Evolutionary conservation across 2,888 invertebrate genomes (phyloP).

Genomic region (Cosmorhoe ocellata): DNA sequence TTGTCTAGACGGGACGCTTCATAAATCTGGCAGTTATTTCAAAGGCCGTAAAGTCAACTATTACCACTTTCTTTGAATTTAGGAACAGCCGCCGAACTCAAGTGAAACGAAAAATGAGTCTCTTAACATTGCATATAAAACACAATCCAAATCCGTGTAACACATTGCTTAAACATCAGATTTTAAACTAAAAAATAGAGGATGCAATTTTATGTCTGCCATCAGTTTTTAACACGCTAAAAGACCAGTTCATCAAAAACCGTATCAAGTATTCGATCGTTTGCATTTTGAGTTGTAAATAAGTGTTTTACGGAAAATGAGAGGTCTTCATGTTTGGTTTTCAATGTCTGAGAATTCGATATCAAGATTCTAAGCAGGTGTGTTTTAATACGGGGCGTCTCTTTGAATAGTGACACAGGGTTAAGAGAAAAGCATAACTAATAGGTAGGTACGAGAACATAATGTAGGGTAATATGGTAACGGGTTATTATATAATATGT

Average conservation of each 20-base stretch:
- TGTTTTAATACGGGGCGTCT: slow-evolving; percentile 69
- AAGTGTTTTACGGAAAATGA: slow-evolving; percentile 48
- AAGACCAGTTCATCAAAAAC: slow-evolving; percentile 46
- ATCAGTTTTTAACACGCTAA: slow-evolving; percentile 52
- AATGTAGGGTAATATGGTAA: no score
- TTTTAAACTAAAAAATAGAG: slow-evolving; percentile 41
- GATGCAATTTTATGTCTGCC: slow-evolving; percentile 42
- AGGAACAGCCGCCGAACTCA: neutral
- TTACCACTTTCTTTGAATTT: slow-evolving; percentile 16
- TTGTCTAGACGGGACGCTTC: slow-evolving; percentile 11
- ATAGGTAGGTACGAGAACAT: no score
- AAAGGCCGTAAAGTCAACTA: slow-evolving; percentile 8
- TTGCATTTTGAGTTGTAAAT: slow-evolving; percentile 37
- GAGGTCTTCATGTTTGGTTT: slow-evolving; percentile 59
- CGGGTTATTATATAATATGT: no score
- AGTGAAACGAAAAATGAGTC: slow-evolving; percentile 10
- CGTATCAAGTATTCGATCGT: slow-evolving; percentile 39
- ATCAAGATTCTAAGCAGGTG: slow-evolving; percentile 79
- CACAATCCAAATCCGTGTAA: slow-evolving; percentile 25
- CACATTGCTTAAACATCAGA: slow-evolving; percentile 41
- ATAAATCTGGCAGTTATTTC: slow-evolving; percentile 12
- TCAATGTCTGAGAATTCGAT: slow-evolving; percentile 65
- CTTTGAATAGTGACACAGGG: slow-evolving; percentile 52
- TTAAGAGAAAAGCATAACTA: slow-evolving; percentile 10
- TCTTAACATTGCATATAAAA: slow-evolving; percentile 25